Evolutionary conservation across 2,888 invertebrate species (phyloP).

Genomic region (Caenorhabditis sinica): DNA sequence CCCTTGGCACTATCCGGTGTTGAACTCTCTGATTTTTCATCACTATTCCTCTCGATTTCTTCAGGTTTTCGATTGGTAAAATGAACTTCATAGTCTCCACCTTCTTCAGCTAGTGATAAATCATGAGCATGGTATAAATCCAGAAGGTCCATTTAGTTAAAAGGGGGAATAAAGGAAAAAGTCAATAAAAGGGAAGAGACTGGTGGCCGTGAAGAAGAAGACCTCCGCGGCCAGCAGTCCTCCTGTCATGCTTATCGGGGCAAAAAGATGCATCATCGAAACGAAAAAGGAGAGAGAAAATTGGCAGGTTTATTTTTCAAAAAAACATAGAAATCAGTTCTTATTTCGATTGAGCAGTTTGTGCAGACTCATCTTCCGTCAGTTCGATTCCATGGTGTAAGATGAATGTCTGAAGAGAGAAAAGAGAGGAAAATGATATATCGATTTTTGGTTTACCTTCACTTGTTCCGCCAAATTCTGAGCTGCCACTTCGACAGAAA

Average conservation of each 20-base stretch:
- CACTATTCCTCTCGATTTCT: not conserved
- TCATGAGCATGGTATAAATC: conserved; percentile 74
- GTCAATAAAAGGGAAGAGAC: conserved; percentile 51
- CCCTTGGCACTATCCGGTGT: conserved; percentile 40
- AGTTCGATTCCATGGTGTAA: conserved; percentile 43
- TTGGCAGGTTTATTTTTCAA: not conserved
- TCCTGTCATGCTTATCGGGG: conserved; percentile 4
- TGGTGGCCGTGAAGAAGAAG: conserved; percentile 36
- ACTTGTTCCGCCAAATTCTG: conserved; percentile 59
- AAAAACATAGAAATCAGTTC: not conserved
- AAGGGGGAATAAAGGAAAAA: conserved; percentile 7
- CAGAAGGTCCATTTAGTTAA: conserved; percentile 64
- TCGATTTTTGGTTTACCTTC: conserved; percentile 38
- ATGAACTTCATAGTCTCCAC: conserved; percentile 34
- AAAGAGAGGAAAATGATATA: not conserved
- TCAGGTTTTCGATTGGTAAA: conserved; percentile 10
- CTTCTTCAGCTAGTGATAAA: conserved; percentile 47
- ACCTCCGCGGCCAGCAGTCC: conserved; percentile 13
- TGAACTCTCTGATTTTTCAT: conserved; percentile 22
- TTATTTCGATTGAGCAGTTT: conserved; percentile 28
- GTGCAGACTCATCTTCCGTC: conserved; percentile 38
- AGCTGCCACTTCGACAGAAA: conserved; percentile 40
- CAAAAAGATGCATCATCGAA: conserved; percentile 2
- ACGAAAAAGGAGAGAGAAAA: conserved; percentile 13
- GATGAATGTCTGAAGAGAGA: conserved; percentile 34